Evolutionary conservation across 1,140 invertebrate genomes (phyloP).

Genomic region (Caerostris extrusa): DNA sequence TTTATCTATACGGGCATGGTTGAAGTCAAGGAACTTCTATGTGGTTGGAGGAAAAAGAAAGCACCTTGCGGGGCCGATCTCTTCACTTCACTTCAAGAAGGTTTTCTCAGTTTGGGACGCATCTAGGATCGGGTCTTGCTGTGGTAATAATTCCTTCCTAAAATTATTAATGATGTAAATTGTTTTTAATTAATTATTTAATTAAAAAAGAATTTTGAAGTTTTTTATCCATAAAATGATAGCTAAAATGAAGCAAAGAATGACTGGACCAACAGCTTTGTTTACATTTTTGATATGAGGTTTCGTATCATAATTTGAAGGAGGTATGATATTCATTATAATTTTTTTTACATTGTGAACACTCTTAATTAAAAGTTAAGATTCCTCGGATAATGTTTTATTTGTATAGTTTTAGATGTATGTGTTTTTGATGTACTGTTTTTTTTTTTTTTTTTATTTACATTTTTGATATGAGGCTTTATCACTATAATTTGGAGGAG

Average conservation of each 20-base stretch:
- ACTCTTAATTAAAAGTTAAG: too few relatives aligned
- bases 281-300: background rate
- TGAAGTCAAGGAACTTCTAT: constrained; percentile 58
- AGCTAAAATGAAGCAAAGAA: too few relatives aligned
- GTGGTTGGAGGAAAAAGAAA: constrained; percentile 40
- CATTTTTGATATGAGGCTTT: background rate
- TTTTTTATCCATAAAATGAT: too few relatives aligned
- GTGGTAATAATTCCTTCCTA: background rate
- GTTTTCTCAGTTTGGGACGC: background rate
- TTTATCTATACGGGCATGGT: background rate
- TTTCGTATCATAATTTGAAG: background rate
- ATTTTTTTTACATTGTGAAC: background rate
- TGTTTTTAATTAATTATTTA: background rate
- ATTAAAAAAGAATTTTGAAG: too few relatives aligned
- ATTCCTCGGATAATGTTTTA: too few relatives aligned
- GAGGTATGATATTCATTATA: background rate
- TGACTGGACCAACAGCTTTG: background rate
- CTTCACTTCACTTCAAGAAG: constrained; percentile 22
- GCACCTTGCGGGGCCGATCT: constrained; percentile 23
- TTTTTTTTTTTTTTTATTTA: background rate
- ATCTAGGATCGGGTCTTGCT: background rate
- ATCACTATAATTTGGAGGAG: background rate
- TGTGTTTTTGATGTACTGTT: too few relatives aligned
- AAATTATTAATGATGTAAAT: background rate
- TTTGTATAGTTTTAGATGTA: too few relatives aligned